Percentiles rank a stretch among this genome's conserved stretches.
These are phyloP conservation scores for Drosophila oshimai DNA, from an alignment of 1,140 invertebrate genomes.

Conservation along the genomic window DNA sequence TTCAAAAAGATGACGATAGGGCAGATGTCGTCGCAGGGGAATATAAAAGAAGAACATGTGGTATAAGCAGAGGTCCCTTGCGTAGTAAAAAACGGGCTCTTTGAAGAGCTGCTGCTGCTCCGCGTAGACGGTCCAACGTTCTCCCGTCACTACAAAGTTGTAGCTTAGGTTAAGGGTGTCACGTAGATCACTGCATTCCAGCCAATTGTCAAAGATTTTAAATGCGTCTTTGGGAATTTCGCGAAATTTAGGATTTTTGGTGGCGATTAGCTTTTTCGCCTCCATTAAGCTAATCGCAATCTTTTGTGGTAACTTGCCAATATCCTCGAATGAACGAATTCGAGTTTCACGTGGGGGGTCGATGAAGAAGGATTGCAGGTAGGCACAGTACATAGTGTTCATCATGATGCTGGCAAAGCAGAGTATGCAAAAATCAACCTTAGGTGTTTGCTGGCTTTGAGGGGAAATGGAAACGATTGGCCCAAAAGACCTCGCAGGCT, in stretches of 20 bases:
- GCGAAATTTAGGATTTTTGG: no score
- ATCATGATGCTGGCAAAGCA: neutral
- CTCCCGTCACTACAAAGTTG: constrained; percentile 4
- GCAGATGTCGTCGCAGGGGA: constrained; percentile 25
- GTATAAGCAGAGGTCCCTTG: constrained; percentile 41
- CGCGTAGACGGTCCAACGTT: constrained; percentile 33
- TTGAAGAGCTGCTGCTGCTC: constrained; percentile 49
- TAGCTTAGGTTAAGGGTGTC: constrained; percentile 43
- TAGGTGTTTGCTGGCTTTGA: constrained; percentile 1
- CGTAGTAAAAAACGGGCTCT: constrained; percentile 41
- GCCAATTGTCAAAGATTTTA: no score
- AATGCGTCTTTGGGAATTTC: no score
- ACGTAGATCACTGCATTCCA: neutral
- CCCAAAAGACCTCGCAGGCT: constrained; percentile 54
- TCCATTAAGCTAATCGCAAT: no score
- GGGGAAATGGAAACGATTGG: constrained; percentile 46
- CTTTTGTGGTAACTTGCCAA: no score
- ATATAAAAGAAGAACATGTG: constrained; percentile 8
- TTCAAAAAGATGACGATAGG: constrained; percentile 56
- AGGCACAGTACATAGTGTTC: neutral
- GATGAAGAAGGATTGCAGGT: no score
- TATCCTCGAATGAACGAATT: no score
- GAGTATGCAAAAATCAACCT: neutral
- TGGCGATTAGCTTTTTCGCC: no score
- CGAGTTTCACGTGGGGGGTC: no score